phyloP scores from a whole-genome alignment of 2,113 vertebrate species.

The Tragelaphus imberbis region DNA sequence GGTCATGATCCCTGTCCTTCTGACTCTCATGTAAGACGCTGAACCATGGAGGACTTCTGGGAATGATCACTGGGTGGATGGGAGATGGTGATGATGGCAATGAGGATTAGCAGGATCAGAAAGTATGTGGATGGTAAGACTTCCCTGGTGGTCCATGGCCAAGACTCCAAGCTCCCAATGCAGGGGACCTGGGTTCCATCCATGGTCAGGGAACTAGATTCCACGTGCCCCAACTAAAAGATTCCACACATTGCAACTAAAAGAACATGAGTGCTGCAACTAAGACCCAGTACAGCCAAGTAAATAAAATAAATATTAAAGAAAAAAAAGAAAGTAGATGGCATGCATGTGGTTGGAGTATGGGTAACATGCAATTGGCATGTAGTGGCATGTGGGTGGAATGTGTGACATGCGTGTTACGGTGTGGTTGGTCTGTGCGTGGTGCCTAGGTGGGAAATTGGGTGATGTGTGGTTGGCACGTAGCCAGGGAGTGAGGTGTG shows the following conservation, averaged over 20 bases:
- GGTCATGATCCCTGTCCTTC: background rate
- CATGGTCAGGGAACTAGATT: background rate
- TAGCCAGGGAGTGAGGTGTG: background rate
- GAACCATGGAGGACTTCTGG: background rate
- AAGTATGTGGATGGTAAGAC: too few species aligned
- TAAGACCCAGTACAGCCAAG: background rate
- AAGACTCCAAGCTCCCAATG: background rate
- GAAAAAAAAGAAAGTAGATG: background rate
- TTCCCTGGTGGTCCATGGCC: background rate
- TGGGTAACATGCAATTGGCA: background rate
- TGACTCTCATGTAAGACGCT: background rate
- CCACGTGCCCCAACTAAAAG: background rate
- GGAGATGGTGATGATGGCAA: background rate
- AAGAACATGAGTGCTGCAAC: background rate
- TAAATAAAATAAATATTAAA: background rate
- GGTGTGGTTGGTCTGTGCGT: fast-evolving
- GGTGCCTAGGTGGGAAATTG: background rate
- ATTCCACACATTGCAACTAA: background rate
- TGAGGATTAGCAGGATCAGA: background rate
- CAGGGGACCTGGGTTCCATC: background rate
- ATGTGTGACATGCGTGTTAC: background rate
- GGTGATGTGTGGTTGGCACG: background rate
- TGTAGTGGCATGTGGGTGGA: background rate
- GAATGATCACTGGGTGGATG: background rate
- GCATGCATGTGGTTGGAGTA: fast-evolving